A percentile compares a stretch with the other conserved stretches of the same genome.
Evolutionary conservation across 2,113 vertebrate species (phyloP).

Genomic region (Platycercus adscitus): DNA sequence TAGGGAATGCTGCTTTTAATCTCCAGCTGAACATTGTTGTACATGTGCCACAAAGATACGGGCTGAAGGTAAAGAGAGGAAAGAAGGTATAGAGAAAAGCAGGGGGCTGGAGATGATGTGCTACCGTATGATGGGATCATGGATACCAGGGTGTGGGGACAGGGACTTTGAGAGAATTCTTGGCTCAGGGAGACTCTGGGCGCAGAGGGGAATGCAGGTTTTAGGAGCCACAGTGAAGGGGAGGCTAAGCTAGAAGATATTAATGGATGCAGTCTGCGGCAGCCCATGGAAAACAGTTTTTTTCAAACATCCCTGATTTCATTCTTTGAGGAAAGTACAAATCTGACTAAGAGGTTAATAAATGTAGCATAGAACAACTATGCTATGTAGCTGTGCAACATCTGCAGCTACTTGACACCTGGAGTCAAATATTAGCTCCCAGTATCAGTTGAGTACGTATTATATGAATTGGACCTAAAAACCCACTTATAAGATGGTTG

Average conservation of each 20-base stretch:
- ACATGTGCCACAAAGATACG: not conserved
- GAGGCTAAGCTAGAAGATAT: not conserved
- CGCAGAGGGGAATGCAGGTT: not conserved
- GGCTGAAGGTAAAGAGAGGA: not conserved
- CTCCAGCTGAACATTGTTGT: not conserved
- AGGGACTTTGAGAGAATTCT: not conserved
- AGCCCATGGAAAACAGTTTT: not conserved
- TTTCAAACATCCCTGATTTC: not conserved
- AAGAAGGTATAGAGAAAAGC: not conserved
- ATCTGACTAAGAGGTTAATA: not conserved
- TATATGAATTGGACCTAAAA: not conserved
- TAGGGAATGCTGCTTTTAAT: not conserved
- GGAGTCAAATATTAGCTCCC: not conserved
- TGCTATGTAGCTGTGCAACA: not conserved
- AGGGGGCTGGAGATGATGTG: not conserved
- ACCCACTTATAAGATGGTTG: not conserved
- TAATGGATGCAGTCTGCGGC: not conserved
- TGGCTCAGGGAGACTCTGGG: not conserved
- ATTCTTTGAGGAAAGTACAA: not conserved
- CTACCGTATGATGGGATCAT: not conserved
- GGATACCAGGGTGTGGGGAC: not conserved
- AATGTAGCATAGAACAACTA: not conserved
- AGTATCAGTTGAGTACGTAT: not conserved
- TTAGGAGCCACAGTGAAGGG: not conserved
- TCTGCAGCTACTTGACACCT: not conserved